Evolutionary conservation across 2,888 invertebrate species (phyloP).

Genomic region (Bursaphelenchus okinawaensis): DNA sequence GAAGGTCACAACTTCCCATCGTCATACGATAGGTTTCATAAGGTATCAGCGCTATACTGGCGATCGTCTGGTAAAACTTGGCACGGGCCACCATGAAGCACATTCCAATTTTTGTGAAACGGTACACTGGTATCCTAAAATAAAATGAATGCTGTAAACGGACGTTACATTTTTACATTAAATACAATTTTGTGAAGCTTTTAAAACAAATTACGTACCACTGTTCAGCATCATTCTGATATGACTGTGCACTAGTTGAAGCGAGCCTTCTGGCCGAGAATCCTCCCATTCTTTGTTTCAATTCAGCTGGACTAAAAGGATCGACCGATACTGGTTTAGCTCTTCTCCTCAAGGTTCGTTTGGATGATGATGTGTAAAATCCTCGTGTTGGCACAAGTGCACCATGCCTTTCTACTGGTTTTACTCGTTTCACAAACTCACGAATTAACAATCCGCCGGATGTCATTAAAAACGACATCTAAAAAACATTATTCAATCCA

Average conservation of each 20-base stretch:
- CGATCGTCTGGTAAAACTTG: slow-evolving; percentile 38
- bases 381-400: slow-evolving; percentile 3
- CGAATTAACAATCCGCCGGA: not conserved
- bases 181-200: too few species aligned
- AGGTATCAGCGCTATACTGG: slow-evolving; percentile 34
- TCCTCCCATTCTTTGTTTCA: slow-evolving; percentile 18
- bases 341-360: not conserved
- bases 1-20: slow-evolving; percentile 14
- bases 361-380: slow-evolving; percentile 2
- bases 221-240: not conserved
- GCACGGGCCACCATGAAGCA: slow-evolving; percentile 31
- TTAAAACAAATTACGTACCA: not conserved
- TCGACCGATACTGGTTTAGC: not conserved
- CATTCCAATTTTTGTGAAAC: slow-evolving; percentile 35
- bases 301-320: slow-evolving; percentile 16
- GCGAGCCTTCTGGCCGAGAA: slow-evolving; percentile 10
- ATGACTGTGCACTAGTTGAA: not conserved
- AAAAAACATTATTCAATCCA: not conserved
- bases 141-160: not conserved
- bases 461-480: not conserved
- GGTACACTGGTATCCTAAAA: slow-evolving; percentile 41
- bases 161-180: too few species aligned
- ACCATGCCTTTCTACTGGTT: slow-evolving; percentile 5
- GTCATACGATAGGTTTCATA: slow-evolving; percentile 28
- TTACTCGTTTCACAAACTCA: not conserved